Percentiles rank a stretch among this genome's conserved stretches.
phyloP scores from a whole-genome alignment of 2,888 invertebrate species.

The Tenthredo notha region DNA sequence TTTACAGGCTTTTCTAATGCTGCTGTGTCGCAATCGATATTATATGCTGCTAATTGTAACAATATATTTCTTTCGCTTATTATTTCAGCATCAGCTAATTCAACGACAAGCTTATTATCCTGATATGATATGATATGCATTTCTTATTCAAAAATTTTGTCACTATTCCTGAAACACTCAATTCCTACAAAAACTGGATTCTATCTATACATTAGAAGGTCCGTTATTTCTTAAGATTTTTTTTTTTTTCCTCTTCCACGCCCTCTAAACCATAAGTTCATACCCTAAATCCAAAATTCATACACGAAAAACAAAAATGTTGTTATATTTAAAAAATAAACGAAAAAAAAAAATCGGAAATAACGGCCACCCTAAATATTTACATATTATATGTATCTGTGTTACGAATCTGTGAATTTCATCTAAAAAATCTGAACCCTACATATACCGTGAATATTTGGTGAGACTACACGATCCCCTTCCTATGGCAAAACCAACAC shows the following conservation, averaged over 20 bases:
- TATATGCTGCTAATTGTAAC: neutral
- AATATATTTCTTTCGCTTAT: neutral
- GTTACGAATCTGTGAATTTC: neutral
- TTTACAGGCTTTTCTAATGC: slow-evolving; percentile 9
- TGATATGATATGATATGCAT: neutral
- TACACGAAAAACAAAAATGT: no score
- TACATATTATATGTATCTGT: no score
- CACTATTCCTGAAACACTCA: neutral
- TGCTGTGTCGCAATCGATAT: neutral
- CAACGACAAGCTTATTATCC: neutral
- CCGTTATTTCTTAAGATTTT: no score
- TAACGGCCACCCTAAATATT: no score
- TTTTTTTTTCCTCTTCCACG: no score
- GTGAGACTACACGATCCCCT: no score
- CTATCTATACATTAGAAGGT: neutral
- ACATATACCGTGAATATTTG: no score
- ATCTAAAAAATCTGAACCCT: neutral
- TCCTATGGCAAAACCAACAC: no score
- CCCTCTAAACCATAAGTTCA: no score
- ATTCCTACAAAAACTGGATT: neutral
- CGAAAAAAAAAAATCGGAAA: no score
- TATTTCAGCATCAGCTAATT: neutral
- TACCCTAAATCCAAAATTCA: no score
- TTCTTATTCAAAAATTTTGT: neutral
- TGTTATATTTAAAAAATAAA: no score